phyloP scores from a whole-genome alignment of 2,797 vertebrate species.

The Pitangus sulphuratus region DNA sequence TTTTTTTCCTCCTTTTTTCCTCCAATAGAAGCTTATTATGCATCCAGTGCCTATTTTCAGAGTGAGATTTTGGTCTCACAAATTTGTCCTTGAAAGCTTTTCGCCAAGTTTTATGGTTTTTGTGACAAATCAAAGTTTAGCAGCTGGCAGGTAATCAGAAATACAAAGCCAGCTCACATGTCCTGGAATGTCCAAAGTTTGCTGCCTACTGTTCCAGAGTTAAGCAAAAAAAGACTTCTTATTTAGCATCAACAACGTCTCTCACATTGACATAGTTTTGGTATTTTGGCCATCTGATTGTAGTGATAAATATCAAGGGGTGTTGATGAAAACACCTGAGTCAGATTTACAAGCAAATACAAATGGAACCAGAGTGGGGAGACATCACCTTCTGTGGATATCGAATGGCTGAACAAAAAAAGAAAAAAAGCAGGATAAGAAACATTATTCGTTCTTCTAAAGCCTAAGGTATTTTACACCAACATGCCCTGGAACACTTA shows the following conservation, averaged over 20 bases:
- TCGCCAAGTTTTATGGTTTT: background rate
- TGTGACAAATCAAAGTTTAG: background rate
- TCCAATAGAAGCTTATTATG: background rate
- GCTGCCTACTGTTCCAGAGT: constrained; percentile 45
- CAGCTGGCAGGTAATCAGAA: background rate
- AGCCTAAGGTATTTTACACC: constrained; percentile 40
- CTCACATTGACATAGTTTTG: background rate
- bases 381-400: constrained; percentile 32
- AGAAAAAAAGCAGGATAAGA: background rate
- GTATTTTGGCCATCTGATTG: constrained; percentile 10
- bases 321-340: constrained; percentile 58
- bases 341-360: constrained; percentile 59
- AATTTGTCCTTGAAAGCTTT: background rate
- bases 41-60: constrained; percentile 30
- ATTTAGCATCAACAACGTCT: background rate
- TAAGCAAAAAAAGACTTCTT: background rate
- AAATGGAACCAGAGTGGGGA: constrained; percentile 38
- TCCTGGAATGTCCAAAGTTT: constrained; percentile 69
- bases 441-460: constrained; percentile 8
- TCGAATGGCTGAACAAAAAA: background rate
- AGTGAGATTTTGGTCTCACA: background rate
- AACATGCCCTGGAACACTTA: background rate
- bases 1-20: background rate
- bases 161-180: constrained; percentile 19
- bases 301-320: background rate